Base-by-base conservation (phyloP, 1,140 invertebrate genomes). In the Aphelenchoides fujianensis region DNA sequence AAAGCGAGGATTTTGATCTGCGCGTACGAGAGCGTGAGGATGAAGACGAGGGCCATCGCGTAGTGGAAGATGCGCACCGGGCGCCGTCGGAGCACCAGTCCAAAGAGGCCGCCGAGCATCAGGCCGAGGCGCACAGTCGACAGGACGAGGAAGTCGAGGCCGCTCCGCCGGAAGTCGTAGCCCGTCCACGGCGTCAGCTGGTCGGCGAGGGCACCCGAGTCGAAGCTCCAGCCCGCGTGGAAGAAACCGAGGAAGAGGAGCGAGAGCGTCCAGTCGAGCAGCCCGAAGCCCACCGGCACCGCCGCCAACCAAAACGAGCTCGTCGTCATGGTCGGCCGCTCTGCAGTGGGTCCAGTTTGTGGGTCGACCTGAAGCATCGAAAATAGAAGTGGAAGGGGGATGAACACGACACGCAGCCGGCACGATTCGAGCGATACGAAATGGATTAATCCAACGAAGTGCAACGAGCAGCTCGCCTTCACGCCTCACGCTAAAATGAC, bases 1-100 rank as follows among this genome's bases (percentile, higher is more conserved):
- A 71, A 71, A 0, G 30, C 30, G 23, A 71, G 68, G 31, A 71
- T 16, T n/a, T 2, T 61, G 27, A 1, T 27, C 16, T n/a, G 28
- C 16, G 3, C 16, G 28, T n/a, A 61, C n/a, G 28, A 61, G 1
- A n/a, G n/a, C 1, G 3, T 1, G 27, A 61, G 36, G 36, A 61
- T 30, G 1, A 19, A 16, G 1, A 27, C 3, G 36, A 61, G n/a
- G 27, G 27, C n/a, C 1, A 61, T 16, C 28, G 1, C 28, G 57
- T 61, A 30, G 36, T 61, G 27, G 28, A 61, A 61, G 36, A 61
- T 2, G 36, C n/a, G 0, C 28, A 1, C 2, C 57, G n/a, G n/a
- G 27, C 16, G 28, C n/a, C n/a, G 2, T n/a, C 57, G 1, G 57
- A 61, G 36, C 19, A 61, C 1, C 57, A 19, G 16, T n/a, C n/a